Conservation (phyloP, 2,888 invertebrate genomes). For the Lutraria lutraria region DNA sequence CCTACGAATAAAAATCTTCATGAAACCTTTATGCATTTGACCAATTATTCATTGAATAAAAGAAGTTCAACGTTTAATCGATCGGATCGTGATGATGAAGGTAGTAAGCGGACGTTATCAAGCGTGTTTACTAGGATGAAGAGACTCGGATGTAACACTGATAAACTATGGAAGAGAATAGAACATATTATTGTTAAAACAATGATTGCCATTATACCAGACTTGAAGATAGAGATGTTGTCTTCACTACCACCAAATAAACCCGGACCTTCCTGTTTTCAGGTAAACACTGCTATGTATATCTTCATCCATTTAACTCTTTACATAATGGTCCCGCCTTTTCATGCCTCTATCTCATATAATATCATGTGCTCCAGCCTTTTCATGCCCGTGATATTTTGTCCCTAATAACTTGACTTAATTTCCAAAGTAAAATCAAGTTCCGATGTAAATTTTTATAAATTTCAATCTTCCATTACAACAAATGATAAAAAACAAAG, state of each 20-base stretch:
- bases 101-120: slow-evolving; percentile 87
- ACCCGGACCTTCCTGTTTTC: slow-evolving; percentile 87
- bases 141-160: slow-evolving; percentile 85
- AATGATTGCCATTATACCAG: slow-evolving; percentile 87
- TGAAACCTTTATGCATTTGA: slow-evolving; percentile 88
- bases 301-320: not conserved
- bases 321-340: too few species aligned
- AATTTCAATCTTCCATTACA: too few species aligned
- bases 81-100: slow-evolving; percentile 85
- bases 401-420: too few species aligned
- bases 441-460: too few species aligned
- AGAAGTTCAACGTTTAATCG: slow-evolving; percentile 86
- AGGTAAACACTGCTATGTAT: slow-evolving; percentile 82
- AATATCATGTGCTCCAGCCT: too few species aligned
- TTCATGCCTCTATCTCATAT: too few species aligned
- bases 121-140: slow-evolving; percentile 86
- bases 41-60: slow-evolving; percentile 88
- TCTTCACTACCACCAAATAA: slow-evolving; percentile 84
- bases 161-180: slow-evolving; percentile 86
- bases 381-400: too few species aligned
- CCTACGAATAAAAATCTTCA: slow-evolving; percentile 87
- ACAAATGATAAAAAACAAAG: too few species aligned
- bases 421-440: too few species aligned
- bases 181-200: slow-evolving; percentile 87
- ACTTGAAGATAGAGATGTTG: slow-evolving; percentile 86